These are phyloP conservation scores for Nemoura dubitans DNA, from an alignment of 2,888 invertebrate species.

Conservation along the genomic window DNA sequence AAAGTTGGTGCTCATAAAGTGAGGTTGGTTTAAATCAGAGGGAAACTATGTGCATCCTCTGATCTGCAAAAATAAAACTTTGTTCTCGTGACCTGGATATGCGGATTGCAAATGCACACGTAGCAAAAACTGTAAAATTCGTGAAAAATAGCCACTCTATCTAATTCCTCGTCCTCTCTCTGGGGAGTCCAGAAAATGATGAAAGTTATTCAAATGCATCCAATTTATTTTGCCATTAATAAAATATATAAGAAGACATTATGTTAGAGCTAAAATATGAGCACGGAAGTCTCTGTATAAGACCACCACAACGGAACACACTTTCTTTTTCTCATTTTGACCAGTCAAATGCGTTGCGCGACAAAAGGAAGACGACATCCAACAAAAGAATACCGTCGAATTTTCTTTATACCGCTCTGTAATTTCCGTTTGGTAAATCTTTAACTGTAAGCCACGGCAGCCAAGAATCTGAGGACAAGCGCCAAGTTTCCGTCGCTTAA, in stretches of 20 bases:
- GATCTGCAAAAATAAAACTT: background rate
- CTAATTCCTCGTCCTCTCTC: background rate
- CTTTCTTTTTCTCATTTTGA: background rate
- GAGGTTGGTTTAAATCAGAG: background rate
- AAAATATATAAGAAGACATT: background rate
- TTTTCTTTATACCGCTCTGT: background rate
- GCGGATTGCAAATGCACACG: background rate
- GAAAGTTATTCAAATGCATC: background rate
- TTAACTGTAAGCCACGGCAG: background rate
- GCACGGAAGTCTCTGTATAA: background rate
- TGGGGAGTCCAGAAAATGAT: background rate
- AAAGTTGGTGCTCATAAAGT: background rate
- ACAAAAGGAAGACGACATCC: background rate
- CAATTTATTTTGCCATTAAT: background rate
- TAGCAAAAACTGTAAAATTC: background rate
- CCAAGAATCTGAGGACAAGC: background rate
- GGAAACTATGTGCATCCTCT: background rate
- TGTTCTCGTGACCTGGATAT: background rate
- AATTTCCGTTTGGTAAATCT: slow-evolving; percentile 4
- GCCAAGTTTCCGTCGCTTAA: background rate
- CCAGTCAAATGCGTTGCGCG: background rate
- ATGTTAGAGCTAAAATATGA: background rate
- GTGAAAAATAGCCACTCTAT: background rate
- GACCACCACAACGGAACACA: background rate
- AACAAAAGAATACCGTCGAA: background rate